Base-by-base conservation (phyloP, 2,113 vertebrate genomes). In the Pseudopodoces humilis region DNA sequence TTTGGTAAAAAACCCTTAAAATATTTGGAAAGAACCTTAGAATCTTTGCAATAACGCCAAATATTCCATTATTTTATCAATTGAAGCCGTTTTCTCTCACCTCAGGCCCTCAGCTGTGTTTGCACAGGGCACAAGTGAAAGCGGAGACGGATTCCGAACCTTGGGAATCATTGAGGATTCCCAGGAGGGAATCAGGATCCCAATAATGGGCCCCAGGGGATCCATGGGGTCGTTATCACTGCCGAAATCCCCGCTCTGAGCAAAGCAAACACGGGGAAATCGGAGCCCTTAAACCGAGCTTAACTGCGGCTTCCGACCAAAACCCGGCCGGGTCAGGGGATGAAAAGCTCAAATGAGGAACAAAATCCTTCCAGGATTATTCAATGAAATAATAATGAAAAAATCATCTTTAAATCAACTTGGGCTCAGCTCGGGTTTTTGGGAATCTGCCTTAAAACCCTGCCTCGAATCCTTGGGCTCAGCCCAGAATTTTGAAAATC, bases 11-110 rank as follows among this genome's bases (percentile, higher is more conserved):
- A 60, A 7, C 7, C 4, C 25, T 14, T 4, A 13, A 55, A 31
- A 43, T 43, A 43, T 43, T 43, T 43, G 43, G 43, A 16, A 43
- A n/a, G 23, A 8, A 8, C 11, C 30, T 19, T 8, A 6, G 27
- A 39, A 62, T 4, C 59, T 28, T 62, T 5, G 30, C 7, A 27
- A 19, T 2, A 10, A 7, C 8, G 17, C 19, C 0, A 7, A 65
- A 55, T 12, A 30, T 44, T 14, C 24, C 7, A 8, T 7, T 5
- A 23, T 35, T 30, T 5, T 8, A 2, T 11, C 24, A 1, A 2
- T 28, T 63, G 7, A 7, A 30, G 25, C 43, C 55, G 20, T 37
- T 4, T 11, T 18, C 13, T 4, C 23, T 27, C 13, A 2, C 4
- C 24, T 8, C 37, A 12, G 35, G 47, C 33, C 25, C 71, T 28